Base-by-base conservation (phyloP, 2,888 invertebrate genomes). In the Helobdella robusta region DNA sequence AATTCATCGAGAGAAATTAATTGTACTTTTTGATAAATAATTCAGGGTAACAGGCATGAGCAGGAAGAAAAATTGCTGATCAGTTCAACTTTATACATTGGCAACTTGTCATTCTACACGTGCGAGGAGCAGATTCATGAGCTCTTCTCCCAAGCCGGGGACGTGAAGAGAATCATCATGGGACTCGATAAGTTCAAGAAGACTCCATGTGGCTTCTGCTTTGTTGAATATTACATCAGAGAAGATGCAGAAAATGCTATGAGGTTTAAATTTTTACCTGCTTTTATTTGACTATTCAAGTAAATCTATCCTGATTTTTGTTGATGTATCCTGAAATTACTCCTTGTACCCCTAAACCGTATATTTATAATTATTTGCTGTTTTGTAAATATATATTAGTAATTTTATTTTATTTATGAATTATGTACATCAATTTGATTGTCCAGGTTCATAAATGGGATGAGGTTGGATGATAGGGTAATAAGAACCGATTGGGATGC, bases 401-500 rank as follows among this genome's bases (percentile, higher is more conserved):
- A 44, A 15, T 44, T 44, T 44, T 18, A 15, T 44, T 44, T 15
- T 11, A 18, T 44, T 44, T 44, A 44, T 15, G 18, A 44, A 18
- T 44, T 44, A 44, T 18, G n/a, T n/a, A n/a, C n/a, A n/a, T n/a
- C n/a, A n/a, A n/a, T n/a, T n/a, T n/a, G n/a, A n/a, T n/a, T n/a
- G n/a, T 2, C 1, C 36, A 59, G 93, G 72, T 98, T 90, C 77
- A 85, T 98, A 40, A 97, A 97, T 82, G 94, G 94, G 0, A 97
- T 97, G 0, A 84, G 94, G 72, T 82, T 98, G 61, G 98, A 98
- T 80, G 98, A 98, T 77, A 85, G 98, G 76, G 89, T 95, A 69
- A 90, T 99, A 56, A 84, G 98, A 74, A 91, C 93, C 65, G 98
- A 99, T 80, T 98, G 95, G 95, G 98, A 98, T 81, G 95, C 95